Conservation (phyloP, 2,797 vertebrate species). For the Sitta carolinensis region DNA sequence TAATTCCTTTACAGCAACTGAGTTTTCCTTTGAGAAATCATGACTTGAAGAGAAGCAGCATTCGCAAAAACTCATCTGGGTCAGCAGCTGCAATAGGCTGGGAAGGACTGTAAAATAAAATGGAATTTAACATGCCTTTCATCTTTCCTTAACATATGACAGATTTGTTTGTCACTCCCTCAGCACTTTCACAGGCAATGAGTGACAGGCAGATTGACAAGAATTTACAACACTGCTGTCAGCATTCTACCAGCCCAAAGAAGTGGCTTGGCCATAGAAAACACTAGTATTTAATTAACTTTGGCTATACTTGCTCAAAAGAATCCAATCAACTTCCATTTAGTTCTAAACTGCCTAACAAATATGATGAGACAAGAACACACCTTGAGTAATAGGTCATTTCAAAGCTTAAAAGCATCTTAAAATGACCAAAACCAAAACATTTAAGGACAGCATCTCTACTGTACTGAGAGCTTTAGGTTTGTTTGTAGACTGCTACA, state of each 20-base stretch:
- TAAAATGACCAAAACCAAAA: background rate
- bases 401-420: background rate
- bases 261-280: background rate
- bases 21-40: background rate
- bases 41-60: background rate
- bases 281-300: background rate
- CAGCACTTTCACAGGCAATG: background rate
- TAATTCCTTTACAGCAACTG: background rate
- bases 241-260: background rate
- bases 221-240: background rate
- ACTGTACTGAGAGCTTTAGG: background rate
- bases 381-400: background rate
- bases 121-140: background rate
- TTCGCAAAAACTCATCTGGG: background rate
- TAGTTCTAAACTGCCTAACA: background rate
- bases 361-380: background rate
- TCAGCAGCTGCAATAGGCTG: background rate
- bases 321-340: background rate
- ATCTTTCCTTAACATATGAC: background rate
- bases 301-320: background rate
- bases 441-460: background rate
- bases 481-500: background rate
- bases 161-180: background rate
- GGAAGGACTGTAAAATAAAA: background rate
- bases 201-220: constrained; percentile 18